A percentile compares a stretch with the other conserved stretches of the same genome.
Evolutionary conservation across 1,140 invertebrate genomes (phyloP).

Genomic region (Onthophagus taurus): DNA sequence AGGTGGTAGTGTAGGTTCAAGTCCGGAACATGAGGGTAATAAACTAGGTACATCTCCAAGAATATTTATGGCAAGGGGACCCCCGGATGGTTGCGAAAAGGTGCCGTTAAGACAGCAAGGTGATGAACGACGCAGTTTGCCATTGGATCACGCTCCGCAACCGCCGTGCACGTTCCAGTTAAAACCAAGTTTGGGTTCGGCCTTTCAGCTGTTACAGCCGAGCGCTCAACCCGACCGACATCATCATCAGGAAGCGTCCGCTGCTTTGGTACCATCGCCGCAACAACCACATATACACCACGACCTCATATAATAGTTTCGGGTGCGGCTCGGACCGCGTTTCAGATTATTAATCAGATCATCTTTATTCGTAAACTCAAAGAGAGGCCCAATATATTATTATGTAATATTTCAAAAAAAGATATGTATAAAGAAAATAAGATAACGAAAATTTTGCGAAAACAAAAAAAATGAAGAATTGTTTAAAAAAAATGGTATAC

Average conservation of each 20-base stretch:
- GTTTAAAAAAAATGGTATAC: too few relatives aligned
- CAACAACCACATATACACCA: too few relatives aligned
- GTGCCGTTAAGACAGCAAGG: slow-evolving; percentile 23
- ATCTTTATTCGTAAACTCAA: too few relatives aligned
- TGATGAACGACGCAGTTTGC: slow-evolving; percentile 48
- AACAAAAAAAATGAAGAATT: too few relatives aligned
- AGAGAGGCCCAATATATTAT: too few relatives aligned
- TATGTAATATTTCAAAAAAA: too few relatives aligned
- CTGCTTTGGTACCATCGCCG: too few relatives aligned
- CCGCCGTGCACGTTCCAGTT: slow-evolving; percentile 54
- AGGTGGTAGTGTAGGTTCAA: slow-evolving; percentile 49
- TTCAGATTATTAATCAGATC: slow-evolving; percentile 8
- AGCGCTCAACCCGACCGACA: slow-evolving; percentile 41
- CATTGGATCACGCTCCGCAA: slow-evolving; percentile 33
- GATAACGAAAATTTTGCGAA: too few relatives aligned
- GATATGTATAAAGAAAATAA: too few relatives aligned
- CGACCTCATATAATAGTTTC: slow-evolving; percentile 17
- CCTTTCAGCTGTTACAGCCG: slow-evolving; percentile 69
- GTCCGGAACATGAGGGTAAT: slow-evolving; percentile 45
- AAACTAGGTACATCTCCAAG: slow-evolving; percentile 64
- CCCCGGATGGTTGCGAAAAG: slow-evolving; percentile 76
- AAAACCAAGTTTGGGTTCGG: slow-evolving; percentile 69
- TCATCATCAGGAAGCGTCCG: too few relatives aligned
- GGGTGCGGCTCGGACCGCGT: background rate
- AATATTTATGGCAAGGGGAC: slow-evolving; percentile 74